Base-by-base conservation (phyloP, 2,113 vertebrate species). In the Centropus unirufus region DNA sequence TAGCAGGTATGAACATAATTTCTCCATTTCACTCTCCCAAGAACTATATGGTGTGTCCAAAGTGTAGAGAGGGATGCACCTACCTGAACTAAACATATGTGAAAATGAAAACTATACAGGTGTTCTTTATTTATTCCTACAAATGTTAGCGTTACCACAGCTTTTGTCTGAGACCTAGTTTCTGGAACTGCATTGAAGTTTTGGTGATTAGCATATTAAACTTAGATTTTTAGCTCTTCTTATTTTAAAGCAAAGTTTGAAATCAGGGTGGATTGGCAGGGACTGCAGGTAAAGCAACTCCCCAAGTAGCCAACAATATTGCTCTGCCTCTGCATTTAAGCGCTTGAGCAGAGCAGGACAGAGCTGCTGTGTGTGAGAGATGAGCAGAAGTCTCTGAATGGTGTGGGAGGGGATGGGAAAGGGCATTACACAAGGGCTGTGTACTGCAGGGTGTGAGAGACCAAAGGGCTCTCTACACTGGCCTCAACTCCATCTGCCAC, bases 271-370 rank as follows among this genome's bases (percentile, higher is more conserved):
- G 57, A 20, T 21, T 67, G 47, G 66, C 27, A 74, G 42, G 9
- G 21, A 36, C 64, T 74, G 19, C 46, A 42, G 24, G 21, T 39
- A 74, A 77, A 87, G 55, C 47, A 59, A 40, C 52, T 81, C n/a
- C 13, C 11, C 20, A 58, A 1, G 47, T 51, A 84, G 57, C n/a
- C n/a, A 46, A 58, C n/a, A 90, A 1, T 32, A 30, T 55, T 54
- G 15, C 39, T 76, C 21, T 79, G 42, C 23, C 30, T 83, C 40
- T 66, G 8, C 0, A 0, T 34, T 0, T 0, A 55, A 32, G 30
- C 16, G 26, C 32, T 12, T 0, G 2, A 69, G 47, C 52, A 67
- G 69, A 88, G 47, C 52, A 85, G 75, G 47, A 72, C 83, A 42
- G 34, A 90, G 52, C 39, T 67, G 29, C 14, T 59, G 9, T 7